Evolutionary conservation across 2,888 invertebrate genomes (phyloP), one percentile per base, ranked within the genome.

Genomic region (Aleiodes alternator): DNA sequence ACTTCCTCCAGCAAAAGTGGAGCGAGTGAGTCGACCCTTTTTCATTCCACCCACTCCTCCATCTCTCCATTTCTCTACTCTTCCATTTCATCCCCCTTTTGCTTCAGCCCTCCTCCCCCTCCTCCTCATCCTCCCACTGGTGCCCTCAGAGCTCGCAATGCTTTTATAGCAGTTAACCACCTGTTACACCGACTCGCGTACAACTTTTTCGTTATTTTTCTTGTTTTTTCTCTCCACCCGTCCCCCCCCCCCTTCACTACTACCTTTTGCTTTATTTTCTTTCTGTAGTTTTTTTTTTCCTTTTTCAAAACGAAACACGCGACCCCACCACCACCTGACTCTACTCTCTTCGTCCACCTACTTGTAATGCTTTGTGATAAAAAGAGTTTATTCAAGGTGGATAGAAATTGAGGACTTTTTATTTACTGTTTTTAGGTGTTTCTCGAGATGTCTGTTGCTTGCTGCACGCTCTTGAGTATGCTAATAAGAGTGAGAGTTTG

Each of bases 131-230:
- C 34, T 43, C 14, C 71, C 74, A 75, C 48, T 80, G 75, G 76
- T 66, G 57, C 78, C 61, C 73, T 43, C 43, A 43, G 43, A 43
- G 43, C 80, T 82, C 76, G 80, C 74, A 80, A 77, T 78, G 77
- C 78, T 82, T 85, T 86, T 84, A 86, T 84, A 86, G 83, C 83
- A 84, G 84, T 86, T 86, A 86, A 87, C 87, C 87, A 87, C 87
- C 87, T 87, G 87, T 87, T 87, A 87, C 87, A 83, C 82, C 78
- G 78, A 82, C 82, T 82, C 81, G 80, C 82, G 78, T 80, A 64
- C 75, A 51, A 69, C 80, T 78, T 51, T 16, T 64, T 56, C 68
- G 29, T 69, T 34, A 29, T 55, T 69, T 57, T 72, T 57, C 61
- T 16, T 48, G 48, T 61, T 38, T 16, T 43, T 9, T 29, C 11